Conservation (phyloP, 2,888 invertebrate genomes). For the Coleophora deauratella region DNA sequence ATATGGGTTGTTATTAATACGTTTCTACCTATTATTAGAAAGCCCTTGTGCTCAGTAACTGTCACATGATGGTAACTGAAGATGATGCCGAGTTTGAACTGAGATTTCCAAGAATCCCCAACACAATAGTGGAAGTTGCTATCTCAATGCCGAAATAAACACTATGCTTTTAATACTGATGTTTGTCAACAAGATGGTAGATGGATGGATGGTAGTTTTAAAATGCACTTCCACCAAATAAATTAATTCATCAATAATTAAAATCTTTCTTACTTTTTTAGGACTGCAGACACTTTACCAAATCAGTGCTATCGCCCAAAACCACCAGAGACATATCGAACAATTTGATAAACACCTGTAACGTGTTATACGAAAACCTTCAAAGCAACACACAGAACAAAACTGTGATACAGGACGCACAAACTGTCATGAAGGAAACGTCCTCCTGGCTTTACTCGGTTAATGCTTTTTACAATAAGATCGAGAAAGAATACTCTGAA, state of each 20-base stretch:
- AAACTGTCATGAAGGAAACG: conserved; percentile 50
- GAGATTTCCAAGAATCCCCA: no score
- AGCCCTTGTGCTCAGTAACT: no score
- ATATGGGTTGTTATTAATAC: no score
- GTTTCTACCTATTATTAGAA: no score
- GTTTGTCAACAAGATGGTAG: no score
- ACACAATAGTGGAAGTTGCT: no score
- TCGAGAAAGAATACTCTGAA: conserved; percentile 70
- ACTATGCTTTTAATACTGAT: no score
- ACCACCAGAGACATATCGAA: conserved; percentile 33
- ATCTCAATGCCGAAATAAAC: no score
- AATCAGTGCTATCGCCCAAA: conserved; percentile 49
- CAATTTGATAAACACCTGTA: conserved; percentile 31
- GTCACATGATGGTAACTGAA: no score
- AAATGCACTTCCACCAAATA: no score
- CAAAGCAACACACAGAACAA: conserved; percentile 23
- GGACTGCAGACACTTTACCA: conserved; percentile 65
- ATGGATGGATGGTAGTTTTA: no score
- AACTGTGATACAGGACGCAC: conserved; percentile 26
- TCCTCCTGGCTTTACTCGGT: conserved; percentile 70
- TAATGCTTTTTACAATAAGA: conserved; percentile 68
- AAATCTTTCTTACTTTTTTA: conserved; percentile 18
- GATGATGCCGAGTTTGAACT: no score
- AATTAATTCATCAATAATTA: not conserved
- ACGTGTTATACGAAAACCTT: conserved; percentile 27